These are phyloP conservation scores for Botia kubotai DNA, from an alignment of 2,797 vertebrate species.

Conservation along the genomic window DNA sequence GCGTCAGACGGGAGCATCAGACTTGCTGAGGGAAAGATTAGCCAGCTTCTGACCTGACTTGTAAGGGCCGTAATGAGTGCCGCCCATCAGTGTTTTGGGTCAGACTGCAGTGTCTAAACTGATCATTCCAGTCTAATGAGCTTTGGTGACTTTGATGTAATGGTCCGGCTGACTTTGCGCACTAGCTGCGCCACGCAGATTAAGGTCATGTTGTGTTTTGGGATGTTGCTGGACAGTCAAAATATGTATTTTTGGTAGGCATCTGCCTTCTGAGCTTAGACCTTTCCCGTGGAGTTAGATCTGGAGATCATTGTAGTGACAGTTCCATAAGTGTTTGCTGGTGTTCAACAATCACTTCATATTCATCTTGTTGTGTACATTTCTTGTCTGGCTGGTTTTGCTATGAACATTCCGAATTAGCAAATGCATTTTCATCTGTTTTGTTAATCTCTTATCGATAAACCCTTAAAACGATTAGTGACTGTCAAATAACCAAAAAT, in stretches of 20 bases:
- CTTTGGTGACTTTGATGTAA: constrained; percentile 56
- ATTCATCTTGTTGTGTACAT: not conserved
- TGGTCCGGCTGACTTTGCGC: constrained; percentile 48
- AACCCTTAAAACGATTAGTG: too few relatives aligned
- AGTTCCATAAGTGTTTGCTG: constrained; percentile 26
- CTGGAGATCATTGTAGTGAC: constrained; percentile 10
- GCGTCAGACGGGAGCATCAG: constrained; percentile 43
- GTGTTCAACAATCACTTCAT: constrained; percentile 25
- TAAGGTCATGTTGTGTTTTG: constrained; percentile 54
- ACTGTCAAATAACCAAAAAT: too few relatives aligned
- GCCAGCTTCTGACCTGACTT: constrained; percentile 57
- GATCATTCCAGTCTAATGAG: constrained; percentile 59
- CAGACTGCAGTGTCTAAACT: constrained; percentile 54
- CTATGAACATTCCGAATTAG: not conserved
- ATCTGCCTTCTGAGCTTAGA: constrained; percentile 1
- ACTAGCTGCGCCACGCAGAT: constrained; percentile 38
- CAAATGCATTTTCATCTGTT: not conserved
- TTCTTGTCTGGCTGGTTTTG: constrained; percentile 4
- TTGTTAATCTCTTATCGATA: not conserved
- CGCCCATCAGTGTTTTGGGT: constrained; percentile 56
- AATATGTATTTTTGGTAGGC: constrained; percentile 17
- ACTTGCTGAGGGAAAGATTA: constrained; percentile 54
- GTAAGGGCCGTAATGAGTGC: constrained; percentile 54
- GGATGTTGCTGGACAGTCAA: constrained; percentile 32
- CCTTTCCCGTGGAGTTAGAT: constrained; percentile 13